Evolutionary conservation across 53 echinoderm and acorn worm species (phyloP).

Genomic region (Astropecten irregularis): DNA sequence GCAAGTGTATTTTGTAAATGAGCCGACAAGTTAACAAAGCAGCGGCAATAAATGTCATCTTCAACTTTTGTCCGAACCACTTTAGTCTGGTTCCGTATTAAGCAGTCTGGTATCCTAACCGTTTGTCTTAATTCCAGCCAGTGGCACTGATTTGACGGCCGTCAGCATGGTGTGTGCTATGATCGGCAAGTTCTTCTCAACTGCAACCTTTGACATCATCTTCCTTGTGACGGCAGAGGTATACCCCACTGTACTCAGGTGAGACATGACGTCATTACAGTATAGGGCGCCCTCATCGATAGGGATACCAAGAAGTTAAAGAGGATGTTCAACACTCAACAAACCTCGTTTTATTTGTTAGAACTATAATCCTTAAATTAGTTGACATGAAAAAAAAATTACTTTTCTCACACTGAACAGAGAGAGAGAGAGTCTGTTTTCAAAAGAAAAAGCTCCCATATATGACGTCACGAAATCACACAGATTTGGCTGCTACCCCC

Average conservation of each 20-base stretch:
- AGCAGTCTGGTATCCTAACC: background rate
- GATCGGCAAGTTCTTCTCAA: conserved; percentile 82
- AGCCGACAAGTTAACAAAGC: no score
- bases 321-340: no score
- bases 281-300: background rate
- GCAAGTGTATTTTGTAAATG: no score
- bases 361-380: no score
- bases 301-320: background rate
- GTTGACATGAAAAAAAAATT: background rate
- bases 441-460: no score
- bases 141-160: conserved; percentile 41
- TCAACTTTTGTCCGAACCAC: no score
- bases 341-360: no score
- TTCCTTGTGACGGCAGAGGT: conserved; percentile 77
- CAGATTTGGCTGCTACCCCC: no score
- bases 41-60: no score
- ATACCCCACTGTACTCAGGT: conserved; percentile 85
- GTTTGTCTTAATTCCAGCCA: conserved; percentile 25
- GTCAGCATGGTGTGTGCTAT: conserved; percentile 67
- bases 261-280: background rate
- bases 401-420: background rate
- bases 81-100: background rate
- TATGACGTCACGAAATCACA: no score
- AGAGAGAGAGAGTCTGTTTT: no score
- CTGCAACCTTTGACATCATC: conserved; percentile 72